Conservation (phyloP, 1,140 invertebrate genomes). For the Colletes gigas region DNA sequence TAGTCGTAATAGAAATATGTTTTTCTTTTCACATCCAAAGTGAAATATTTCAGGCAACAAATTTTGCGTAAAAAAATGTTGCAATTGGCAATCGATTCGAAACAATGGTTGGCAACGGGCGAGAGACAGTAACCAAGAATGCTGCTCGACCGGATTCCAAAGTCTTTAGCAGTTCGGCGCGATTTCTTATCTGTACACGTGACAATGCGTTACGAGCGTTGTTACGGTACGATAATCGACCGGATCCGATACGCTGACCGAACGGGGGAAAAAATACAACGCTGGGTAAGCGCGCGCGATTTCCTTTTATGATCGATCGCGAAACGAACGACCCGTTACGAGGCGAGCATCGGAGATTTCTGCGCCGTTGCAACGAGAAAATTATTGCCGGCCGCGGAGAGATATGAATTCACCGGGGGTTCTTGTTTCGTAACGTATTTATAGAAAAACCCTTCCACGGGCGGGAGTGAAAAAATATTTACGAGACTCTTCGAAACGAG, state of each 20-base stretch:
- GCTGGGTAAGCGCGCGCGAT: background rate
- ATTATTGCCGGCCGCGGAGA: slow-evolving; percentile 32
- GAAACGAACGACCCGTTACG: background rate
- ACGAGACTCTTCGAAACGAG: slow-evolving; percentile 3
- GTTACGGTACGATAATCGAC: slow-evolving; percentile 13
- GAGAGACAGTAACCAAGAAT: slow-evolving; percentile 18
- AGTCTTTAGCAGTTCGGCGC: background rate
- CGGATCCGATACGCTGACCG: background rate
- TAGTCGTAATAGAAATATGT: no score
- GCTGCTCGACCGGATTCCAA: slow-evolving; percentile 20
- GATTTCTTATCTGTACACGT: slow-evolving; percentile 36
- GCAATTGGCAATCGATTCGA: background rate
- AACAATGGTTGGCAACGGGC: slow-evolving; percentile 18
- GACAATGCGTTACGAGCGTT: slow-evolving; percentile 13
- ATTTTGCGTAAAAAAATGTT: no score
- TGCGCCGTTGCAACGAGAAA: slow-evolving; percentile 13
- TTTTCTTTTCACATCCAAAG: no score
- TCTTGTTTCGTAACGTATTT: slow-evolving; percentile 20
- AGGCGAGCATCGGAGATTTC: background rate
- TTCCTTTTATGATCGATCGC: slow-evolving; percentile 15
- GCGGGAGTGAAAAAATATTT: slow-evolving; percentile 7
- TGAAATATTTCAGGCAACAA: no score
- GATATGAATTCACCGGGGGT: slow-evolving; percentile 27
- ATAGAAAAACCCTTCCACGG: slow-evolving; percentile 5
- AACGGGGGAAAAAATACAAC: background rate